phyloP scores from a whole-genome alignment of 2,888 invertebrate genomes.

The Torymus texanus region DNA sequence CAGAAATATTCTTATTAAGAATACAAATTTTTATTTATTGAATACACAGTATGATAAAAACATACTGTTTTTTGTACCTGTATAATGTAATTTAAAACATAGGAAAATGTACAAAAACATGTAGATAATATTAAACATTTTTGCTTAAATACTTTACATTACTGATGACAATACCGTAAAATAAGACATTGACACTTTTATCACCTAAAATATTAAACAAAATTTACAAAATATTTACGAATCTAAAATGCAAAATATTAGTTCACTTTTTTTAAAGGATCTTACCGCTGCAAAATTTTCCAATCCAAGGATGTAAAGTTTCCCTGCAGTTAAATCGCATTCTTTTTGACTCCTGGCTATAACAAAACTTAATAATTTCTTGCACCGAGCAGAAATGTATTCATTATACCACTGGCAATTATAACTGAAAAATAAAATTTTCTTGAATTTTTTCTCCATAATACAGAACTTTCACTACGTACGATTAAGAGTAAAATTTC shows the following conservation, averaged over 20 bases:
- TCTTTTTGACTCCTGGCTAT: conserved; percentile 48
- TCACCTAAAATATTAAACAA: conserved; percentile 30
- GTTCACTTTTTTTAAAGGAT: background rate
- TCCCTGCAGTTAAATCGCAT: conserved; percentile 45
- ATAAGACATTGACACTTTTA: conserved; percentile 52
- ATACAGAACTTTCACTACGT: no score
- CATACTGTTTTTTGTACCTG: no score
- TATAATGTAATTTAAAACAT: no score
- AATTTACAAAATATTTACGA: no score
- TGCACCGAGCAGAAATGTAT: conserved; percentile 24
- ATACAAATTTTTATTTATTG: no score
- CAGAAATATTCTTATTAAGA: no score
- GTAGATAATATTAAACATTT: no score
- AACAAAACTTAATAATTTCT: conserved; percentile 37
- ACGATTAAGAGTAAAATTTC: background rate
- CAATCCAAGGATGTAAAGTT: conserved; percentile 47
- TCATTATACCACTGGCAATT: conserved; percentile 45
- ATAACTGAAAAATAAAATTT: conserved; percentile 39
- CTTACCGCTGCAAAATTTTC: conserved; percentile 50
- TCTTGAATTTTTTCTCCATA: background rate
- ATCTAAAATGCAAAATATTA: no score
- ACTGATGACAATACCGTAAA: conserved; percentile 51
- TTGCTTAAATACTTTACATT: conserved; percentile 1
- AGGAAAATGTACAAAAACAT: no score
- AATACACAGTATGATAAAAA: no score